These are phyloP conservation scores for Acanthisitta chloris DNA, from an alignment of 2,113 vertebrate species.

Conservation along the genomic window DNA sequence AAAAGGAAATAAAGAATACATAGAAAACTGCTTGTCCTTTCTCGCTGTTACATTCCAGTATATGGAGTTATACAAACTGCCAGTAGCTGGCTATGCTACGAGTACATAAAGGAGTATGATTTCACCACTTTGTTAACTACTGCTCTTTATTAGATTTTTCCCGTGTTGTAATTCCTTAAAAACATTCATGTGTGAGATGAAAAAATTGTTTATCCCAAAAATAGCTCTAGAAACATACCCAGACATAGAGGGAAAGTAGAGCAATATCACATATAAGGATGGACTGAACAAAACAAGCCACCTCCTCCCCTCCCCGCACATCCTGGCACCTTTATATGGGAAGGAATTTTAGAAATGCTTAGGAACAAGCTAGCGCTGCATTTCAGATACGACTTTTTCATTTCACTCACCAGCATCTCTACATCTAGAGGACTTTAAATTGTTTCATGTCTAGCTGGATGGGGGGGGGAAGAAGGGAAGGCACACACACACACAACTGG, in stretches of 20 bases:
- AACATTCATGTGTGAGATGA: neutral
- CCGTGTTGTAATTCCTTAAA: neutral
- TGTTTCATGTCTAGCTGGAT: neutral
- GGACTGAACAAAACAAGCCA: neutral
- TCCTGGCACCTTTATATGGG: neutral
- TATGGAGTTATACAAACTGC: neutral
- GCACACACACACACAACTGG: fast-evolving
- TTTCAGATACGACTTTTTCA: neutral
- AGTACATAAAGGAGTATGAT: neutral
- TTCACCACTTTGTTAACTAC: neutral
- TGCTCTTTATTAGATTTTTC: neutral
- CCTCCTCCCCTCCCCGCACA: neutral
- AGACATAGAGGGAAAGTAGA: neutral
- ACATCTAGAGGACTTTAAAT: neutral
- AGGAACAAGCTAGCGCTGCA: neutral
- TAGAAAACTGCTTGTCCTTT: neutral
- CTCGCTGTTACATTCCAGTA: neutral
- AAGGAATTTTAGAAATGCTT: constrained; percentile 25
- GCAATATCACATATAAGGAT: neutral
- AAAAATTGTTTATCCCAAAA: neutral
- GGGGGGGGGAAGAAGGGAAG: fast-evolving
- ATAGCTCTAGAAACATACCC: neutral
- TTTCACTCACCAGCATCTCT: neutral
- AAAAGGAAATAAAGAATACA: neutral
- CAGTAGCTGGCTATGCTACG: neutral